Percentiles rank a stretch among this genome's conserved stretches.
Evolutionary conservation across 2,888 invertebrate genomes (phyloP).

Genomic region (Eulithis prunata): DNA sequence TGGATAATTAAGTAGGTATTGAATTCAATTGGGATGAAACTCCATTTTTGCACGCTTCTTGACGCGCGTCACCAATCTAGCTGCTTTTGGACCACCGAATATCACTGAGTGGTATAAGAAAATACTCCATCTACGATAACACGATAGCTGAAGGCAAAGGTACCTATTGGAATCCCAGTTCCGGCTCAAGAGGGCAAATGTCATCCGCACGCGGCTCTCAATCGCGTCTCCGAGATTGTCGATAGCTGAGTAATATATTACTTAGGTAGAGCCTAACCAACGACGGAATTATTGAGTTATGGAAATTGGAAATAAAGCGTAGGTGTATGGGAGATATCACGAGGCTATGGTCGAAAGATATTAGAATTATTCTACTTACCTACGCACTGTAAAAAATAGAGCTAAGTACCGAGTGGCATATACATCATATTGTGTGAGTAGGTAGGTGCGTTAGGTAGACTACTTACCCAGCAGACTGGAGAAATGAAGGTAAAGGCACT

Average conservation of each 20-base stretch:
- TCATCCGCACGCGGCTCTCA: conserved; percentile 48
- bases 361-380: too few relatives aligned
- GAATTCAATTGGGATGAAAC: too few relatives aligned
- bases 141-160: conserved; percentile 30
- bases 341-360: not conserved
- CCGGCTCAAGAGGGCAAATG: conserved; percentile 45
- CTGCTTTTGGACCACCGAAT: not conserved
- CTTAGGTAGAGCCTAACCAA: conserved; percentile 1
- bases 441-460: too few relatives aligned
- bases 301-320: conserved; percentile 14
- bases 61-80: too few relatives aligned
- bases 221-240: conserved; percentile 34
- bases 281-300: conserved; percentile 8
- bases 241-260: conserved; percentile 31
- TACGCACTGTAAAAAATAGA: too few relatives aligned
- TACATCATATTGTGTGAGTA: too few relatives aligned
- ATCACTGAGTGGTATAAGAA: conserved; percentile 5
- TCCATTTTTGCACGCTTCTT: too few relatives aligned
- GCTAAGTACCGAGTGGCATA: too few relatives aligned
- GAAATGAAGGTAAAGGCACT: too few relatives aligned
- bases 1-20: too few relatives aligned
- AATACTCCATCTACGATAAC: conserved; percentile 16
- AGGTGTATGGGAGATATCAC: not conserved
- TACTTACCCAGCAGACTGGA: too few relatives aligned
- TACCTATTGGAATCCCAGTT: conserved; percentile 52